Evolutionary conservation across 2,888 invertebrate genomes (phyloP).

Genomic region (Salticus scenicus): DNA sequence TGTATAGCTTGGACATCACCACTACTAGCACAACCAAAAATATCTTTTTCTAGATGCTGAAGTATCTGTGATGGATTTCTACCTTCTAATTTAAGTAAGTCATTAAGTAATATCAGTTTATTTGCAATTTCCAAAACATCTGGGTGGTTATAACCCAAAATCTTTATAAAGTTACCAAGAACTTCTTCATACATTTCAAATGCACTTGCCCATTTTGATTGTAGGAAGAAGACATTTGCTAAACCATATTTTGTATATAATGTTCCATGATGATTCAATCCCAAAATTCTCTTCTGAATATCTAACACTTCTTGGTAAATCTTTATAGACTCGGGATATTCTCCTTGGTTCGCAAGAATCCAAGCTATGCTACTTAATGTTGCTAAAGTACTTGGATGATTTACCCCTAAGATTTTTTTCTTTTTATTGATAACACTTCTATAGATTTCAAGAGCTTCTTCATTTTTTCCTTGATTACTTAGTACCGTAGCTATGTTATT

Average conservation of each 20-base stretch:
- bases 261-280: neutral
- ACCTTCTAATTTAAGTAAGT: neutral
- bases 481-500: constrained; percentile 24
- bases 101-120: neutral
- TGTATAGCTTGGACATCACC: neutral
- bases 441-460: constrained; percentile 20
- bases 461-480: neutral
- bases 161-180: neutral
- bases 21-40: neutral
- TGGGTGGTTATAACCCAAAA: neutral
- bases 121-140: neutral
- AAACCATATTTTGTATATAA: neutral
- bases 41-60: neutral
- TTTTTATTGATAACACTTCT: neutral
- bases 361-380: neutral
- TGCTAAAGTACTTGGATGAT: constrained; percentile 6
- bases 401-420: neutral
- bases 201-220: neutral
- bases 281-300: constrained; percentile 11
- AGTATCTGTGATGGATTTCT: neutral
- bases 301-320: constrained; percentile 4
- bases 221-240: neutral
- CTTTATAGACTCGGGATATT: neutral
- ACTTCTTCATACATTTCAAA: neutral
- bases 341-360: neutral